These are phyloP conservation scores for Holotrichia oblita DNA, from an alignment of 1,140 invertebrate genomes.

Conservation along the genomic window DNA sequence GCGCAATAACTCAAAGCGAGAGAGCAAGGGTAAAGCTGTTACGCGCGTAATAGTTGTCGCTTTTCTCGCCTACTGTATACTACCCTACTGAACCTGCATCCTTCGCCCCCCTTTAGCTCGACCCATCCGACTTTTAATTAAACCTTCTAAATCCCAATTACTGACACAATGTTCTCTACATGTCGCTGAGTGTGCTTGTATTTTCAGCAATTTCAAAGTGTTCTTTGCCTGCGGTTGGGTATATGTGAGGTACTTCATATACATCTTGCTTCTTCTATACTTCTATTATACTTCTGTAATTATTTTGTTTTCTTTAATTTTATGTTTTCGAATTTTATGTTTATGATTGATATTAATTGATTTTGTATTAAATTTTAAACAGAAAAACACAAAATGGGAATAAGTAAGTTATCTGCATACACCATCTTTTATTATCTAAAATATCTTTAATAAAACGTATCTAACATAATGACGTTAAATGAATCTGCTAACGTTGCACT, in stretches of 20 bases:
- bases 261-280: constrained; percentile 40
- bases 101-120: neutral
- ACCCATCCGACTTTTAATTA: constrained; percentile 15
- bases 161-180: constrained; percentile 42
- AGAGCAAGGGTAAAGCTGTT: neutral
- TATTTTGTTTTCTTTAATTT: constrained; percentile 14
- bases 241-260: constrained; percentile 76
- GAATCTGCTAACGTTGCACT: neutral
- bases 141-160: constrained; percentile 34
- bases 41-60: constrained; percentile 20
- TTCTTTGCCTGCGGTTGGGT: constrained; percentile 84
- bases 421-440: neutral
- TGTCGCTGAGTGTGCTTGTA: constrained; percentile 53
- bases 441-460: neutral
- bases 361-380: constrained; percentile 1
- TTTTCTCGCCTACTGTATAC: constrained; percentile 9
- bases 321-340: neutral
- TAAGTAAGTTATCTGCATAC: neutral
- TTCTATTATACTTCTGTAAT: constrained; percentile 15
- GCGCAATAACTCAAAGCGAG: neutral
- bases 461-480: neutral
- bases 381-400: constrained; percentile 20
- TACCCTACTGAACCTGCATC: neutral
- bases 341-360: neutral
- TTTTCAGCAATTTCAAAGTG: constrained; percentile 78